Evolutionary conservation across 2,888 invertebrate genomes (phyloP).

Genomic region (Ornithoptera alexandrae): DNA sequence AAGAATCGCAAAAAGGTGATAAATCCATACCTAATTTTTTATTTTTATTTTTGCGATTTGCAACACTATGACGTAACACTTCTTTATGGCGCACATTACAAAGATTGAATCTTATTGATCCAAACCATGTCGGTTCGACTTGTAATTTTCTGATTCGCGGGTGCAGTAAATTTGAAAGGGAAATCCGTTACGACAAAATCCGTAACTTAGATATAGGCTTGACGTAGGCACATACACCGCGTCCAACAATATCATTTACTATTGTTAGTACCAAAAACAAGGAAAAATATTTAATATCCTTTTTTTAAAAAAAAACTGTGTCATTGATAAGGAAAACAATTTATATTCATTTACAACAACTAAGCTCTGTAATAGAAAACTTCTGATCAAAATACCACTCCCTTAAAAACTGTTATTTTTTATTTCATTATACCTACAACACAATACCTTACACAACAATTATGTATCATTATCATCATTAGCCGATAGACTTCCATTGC

Average conservation of each 20-base stretch:
- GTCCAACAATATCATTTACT: not conserved
- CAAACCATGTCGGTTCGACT: constrained; percentile 8
- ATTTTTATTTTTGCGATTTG: too few relatives aligned
- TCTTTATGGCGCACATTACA: too few relatives aligned
- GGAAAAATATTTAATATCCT: not conserved
- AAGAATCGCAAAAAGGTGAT: too few relatives aligned
- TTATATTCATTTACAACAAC: too few relatives aligned
- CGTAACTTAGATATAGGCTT: not conserved
- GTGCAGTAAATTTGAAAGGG: constrained; percentile 17
- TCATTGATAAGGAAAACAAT: not conserved
- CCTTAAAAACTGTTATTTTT: too few relatives aligned
- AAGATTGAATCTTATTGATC: not conserved
- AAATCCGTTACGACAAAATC: constrained; percentile 27
- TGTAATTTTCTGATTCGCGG: constrained; percentile 10
- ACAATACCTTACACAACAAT: too few relatives aligned
- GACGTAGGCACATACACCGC: not conserved
- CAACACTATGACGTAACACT: too few relatives aligned
- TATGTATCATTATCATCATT: too few relatives aligned
- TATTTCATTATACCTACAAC: too few relatives aligned
- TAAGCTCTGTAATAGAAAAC: not conserved
- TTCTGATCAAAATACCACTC: too few relatives aligned
- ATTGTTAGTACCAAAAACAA: not conserved
- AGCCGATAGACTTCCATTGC: too few relatives aligned
- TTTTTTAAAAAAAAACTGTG: not conserved
- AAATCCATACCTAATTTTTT: too few relatives aligned